phyloP scores from a whole-genome alignment of 2,888 invertebrate species.

The Girardia tigrina region DNA sequence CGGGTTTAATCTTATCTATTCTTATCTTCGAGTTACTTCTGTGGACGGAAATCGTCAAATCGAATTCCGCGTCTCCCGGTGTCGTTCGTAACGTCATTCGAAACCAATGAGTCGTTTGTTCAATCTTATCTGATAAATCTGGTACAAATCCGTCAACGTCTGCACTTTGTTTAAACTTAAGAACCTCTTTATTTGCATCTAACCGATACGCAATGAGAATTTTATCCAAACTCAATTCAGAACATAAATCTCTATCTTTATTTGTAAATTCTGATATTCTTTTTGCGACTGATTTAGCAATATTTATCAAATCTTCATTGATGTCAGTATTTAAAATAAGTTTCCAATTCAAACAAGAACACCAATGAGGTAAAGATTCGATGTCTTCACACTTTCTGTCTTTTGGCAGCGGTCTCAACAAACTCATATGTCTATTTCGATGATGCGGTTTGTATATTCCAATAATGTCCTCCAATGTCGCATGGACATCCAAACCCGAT shows the following conservation, averaged over 20 bases:
- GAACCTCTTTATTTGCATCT: conserved; percentile 58
- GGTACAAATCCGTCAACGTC: conserved; percentile 74
- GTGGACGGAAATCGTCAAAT: conserved; percentile 59
- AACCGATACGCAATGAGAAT: conserved; percentile 63
- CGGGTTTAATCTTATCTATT: conserved; percentile 55
- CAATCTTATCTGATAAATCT: conserved; percentile 60
- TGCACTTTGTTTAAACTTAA: conserved; percentile 61
- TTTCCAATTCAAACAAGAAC: conserved; percentile 75
- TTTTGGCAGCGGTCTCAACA: conserved; percentile 52
- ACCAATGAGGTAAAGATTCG: conserved; percentile 85
- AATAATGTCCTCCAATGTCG: conserved; percentile 62
- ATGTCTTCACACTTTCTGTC: conserved; percentile 72
- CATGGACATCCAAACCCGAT: conserved; percentile 76
- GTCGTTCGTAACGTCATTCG: conserved; percentile 63
- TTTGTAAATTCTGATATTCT: conserved; percentile 57
- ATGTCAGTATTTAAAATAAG: conserved; percentile 54
- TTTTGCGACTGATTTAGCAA: conserved; percentile 30
- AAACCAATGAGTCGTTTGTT: conserved; percentile 58
- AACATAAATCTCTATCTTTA: conserved; percentile 55
- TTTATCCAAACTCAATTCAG: conserved; percentile 52
- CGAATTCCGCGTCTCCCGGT: conserved; percentile 68
- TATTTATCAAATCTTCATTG: conserved; percentile 55
- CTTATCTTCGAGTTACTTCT: conserved; percentile 52
- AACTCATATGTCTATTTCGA: conserved; percentile 43
- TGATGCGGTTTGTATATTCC: conserved; percentile 47